Percentiles rank a stretch among this genome's conserved stretches.
phyloP scores from a whole-genome alignment of 1,140 invertebrate genomes.

The Bicyclus anynana region DNA sequence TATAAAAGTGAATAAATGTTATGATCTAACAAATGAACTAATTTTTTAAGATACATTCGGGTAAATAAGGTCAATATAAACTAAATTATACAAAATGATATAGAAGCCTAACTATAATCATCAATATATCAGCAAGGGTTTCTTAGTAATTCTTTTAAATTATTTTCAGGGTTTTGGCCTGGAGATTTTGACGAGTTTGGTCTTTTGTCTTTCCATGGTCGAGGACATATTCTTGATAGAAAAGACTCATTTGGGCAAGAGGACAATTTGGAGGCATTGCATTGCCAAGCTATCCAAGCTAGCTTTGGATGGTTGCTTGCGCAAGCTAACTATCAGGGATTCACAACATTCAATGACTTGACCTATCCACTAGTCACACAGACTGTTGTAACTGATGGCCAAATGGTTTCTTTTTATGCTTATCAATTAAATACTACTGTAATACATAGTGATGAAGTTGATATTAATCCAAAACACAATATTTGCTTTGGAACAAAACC shows the following conservation, averaged over 20 bases:
- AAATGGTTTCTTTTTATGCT: conserved; percentile 87
- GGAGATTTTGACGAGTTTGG: conserved; percentile 87
- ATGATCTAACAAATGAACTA: too few species aligned
- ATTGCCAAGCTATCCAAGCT: conserved; percentile 84
- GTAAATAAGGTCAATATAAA: too few species aligned
- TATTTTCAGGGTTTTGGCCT: conserved; percentile 85
- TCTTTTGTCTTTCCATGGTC: conserved; percentile 83
- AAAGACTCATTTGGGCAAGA: conserved; percentile 68
- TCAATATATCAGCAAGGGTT: too few species aligned
- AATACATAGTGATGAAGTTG: conserved; percentile 79
- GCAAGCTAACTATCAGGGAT: conserved; percentile 92
- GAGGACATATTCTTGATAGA: conserved; percentile 76
- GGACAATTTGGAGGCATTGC: conserved; percentile 80
- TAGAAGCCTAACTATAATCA: too few species aligned
- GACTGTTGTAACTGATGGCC: conserved; percentile 90
- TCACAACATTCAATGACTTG: conserved; percentile 90
- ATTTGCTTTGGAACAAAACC: conserved; percentile 87
- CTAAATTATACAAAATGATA: too few species aligned
- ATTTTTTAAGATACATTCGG: too few species aligned
- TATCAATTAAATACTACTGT: conserved; percentile 94
- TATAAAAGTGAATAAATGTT: too few species aligned
- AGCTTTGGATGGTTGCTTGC: conserved; percentile 88
- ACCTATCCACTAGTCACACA: conserved; percentile 93
- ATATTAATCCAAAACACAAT: conserved; percentile 85
- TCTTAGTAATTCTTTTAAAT: neutral